Conservation (phyloP, 2,113 vertebrate genomes). For the Pseudorectes ferrugineus region DNA sequence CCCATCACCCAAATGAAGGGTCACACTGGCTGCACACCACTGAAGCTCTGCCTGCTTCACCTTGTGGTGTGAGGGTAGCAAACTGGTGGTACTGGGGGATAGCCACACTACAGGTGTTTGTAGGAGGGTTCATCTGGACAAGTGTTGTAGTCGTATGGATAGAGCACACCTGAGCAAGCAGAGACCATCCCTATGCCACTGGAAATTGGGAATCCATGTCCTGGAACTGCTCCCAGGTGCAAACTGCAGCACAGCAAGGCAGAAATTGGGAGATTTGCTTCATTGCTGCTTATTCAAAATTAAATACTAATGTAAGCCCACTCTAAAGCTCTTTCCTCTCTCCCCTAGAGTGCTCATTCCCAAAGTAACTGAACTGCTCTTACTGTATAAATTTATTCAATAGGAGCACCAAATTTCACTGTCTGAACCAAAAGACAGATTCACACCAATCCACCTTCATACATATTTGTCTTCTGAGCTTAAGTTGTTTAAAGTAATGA, state of each 20-base stretch:
- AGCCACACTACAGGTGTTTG: neutral
- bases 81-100: neutral
- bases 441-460: neutral
- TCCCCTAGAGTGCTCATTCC: neutral
- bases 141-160: accelerated
- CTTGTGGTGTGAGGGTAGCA: neutral
- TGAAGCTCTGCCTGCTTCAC: neutral
- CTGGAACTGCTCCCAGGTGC: neutral
- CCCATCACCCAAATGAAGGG: neutral
- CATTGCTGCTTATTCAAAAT: neutral
- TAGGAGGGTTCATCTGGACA: neutral
- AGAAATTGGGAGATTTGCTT: neutral
- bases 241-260: neutral
- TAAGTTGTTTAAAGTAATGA: neutral
- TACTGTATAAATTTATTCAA: neutral
- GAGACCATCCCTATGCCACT: neutral
- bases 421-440: neutral
- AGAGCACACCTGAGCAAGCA: neutral
- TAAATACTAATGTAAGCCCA: neutral
- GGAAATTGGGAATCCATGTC: neutral
- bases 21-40: neutral
- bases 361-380: neutral
- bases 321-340: neutral
- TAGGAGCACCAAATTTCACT: neutral
- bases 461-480: neutral